Conservation (phyloP, 2,113 vertebrate species). For the Hydropotes inermis region DNA sequence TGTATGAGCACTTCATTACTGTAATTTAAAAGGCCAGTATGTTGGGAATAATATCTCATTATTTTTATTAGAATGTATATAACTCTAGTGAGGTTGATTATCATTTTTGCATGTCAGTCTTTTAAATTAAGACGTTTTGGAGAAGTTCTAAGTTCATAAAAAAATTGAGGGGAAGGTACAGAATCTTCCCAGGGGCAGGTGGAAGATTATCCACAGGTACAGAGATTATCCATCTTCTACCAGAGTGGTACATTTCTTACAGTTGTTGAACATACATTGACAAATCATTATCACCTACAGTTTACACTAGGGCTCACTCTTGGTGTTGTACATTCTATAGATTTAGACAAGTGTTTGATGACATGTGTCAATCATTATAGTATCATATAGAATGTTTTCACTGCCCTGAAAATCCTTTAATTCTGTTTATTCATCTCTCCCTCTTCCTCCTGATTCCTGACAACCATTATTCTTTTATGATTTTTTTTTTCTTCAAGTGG, state of each 20-base stretch:
- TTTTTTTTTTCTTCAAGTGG: background rate
- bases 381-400: background rate
- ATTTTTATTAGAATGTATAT: background rate
- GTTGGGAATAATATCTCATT: background rate
- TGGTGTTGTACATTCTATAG: background rate
- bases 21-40: conserved; percentile 17
- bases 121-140: background rate
- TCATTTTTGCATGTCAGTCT: conserved; percentile 21
- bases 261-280: background rate
- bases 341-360: background rate
- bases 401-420: background rate
- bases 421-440: background rate
- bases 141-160: background rate
- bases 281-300: background rate
- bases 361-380: background rate
- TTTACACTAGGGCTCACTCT: background rate
- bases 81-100: background rate
- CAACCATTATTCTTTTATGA: background rate
- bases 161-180: background rate
- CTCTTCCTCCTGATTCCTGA: background rate
- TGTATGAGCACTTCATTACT: background rate
- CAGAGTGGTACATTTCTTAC: background rate
- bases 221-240: background rate
- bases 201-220: background rate
- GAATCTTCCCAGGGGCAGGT: background rate